These are phyloP conservation scores for Leistus spinibarbis DNA, from an alignment of 2,888 invertebrate species.

Conservation along the genomic window DNA sequence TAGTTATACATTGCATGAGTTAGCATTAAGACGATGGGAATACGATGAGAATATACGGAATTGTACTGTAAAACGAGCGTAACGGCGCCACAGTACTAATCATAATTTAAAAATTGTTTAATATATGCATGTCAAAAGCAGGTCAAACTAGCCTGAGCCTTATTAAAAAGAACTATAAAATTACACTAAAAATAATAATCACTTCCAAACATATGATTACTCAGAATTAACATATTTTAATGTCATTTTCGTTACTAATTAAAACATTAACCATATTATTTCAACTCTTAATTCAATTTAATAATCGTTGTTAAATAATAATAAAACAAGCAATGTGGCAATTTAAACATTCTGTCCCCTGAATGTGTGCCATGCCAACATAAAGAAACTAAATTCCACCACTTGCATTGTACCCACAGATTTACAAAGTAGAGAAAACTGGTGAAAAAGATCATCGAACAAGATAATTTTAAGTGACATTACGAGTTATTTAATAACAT, in stretches of 20 bases:
- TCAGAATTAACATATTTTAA: neutral
- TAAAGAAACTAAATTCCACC: slow-evolving; percentile 35
- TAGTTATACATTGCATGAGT: neutral
- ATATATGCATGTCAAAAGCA: too few relatives aligned
- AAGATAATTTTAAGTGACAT: slow-evolving; percentile 40
- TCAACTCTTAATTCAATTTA: neutral
- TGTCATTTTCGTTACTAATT: neutral
- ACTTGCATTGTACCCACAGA: slow-evolving; percentile 10
- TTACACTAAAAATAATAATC: too few relatives aligned
- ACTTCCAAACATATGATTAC: neutral
- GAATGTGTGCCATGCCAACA: neutral
- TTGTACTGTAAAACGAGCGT: too few relatives aligned
- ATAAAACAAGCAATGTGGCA: neutral
- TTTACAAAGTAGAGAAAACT: neutral
- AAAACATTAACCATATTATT: neutral
- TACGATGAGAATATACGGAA: too few relatives aligned
- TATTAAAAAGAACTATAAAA: neutral
- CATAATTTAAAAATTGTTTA: too few relatives aligned
- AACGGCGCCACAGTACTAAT: too few relatives aligned
- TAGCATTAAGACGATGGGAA: too few relatives aligned
- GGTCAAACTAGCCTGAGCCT: too few relatives aligned
- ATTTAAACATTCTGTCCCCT: slow-evolving; percentile 8
- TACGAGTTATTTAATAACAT: slow-evolving; percentile 34
- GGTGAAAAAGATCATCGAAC: slow-evolving; percentile 32
- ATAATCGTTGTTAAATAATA: neutral